A percentile compares a stretch with the other conserved stretches of the same genome.
phyloP scores from a whole-genome alignment of 2,113 vertebrate species.

The Mola mola region DNA sequence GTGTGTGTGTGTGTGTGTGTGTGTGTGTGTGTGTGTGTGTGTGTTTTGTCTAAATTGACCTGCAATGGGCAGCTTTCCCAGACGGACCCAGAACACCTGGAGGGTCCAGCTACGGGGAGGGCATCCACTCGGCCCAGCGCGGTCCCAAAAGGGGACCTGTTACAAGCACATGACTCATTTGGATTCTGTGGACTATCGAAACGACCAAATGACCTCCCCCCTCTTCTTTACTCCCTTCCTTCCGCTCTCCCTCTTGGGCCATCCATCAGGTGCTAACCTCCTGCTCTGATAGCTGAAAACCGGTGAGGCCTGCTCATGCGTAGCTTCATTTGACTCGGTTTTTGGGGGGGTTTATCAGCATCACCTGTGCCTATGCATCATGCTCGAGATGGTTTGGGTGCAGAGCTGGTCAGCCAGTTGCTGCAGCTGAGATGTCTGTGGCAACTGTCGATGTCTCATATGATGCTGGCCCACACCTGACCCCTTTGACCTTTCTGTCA shows the following conservation, averaged over 20 bases:
- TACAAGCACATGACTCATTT: slow-evolving; percentile 73
- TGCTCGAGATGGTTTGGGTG: slow-evolving; percentile 27
- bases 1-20: slow-evolving; percentile 40
- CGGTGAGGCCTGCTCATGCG: slow-evolving; percentile 33
- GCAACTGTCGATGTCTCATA: slow-evolving; percentile 56
- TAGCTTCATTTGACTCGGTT: slow-evolving; percentile 53
- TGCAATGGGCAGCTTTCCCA: slow-evolving; percentile 2
- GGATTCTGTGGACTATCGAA: slow-evolving; percentile 57
- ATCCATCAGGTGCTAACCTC: slow-evolving; percentile 52
- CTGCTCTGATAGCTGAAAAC: slow-evolving; percentile 54
- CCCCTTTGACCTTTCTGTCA: slow-evolving; percentile 37
- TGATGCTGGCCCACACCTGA: slow-evolving; percentile 36
- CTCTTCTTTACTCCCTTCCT: neutral
- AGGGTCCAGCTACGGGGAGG: slow-evolving; percentile 42
- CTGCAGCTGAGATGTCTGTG: slow-evolving; percentile 42
- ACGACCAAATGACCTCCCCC: slow-evolving; percentile 27
- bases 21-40: slow-evolving; percentile 42
- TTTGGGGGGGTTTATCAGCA: slow-evolving; percentile 40
- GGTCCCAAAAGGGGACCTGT: slow-evolving; percentile 54
- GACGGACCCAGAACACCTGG: slow-evolving; percentile 28
- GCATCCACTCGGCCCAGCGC: slow-evolving; percentile 35
- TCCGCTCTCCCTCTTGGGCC: slow-evolving; percentile 21
- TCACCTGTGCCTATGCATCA: slow-evolving; percentile 52
- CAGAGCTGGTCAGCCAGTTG: slow-evolving; percentile 33
- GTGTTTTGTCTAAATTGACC: slow-evolving; percentile 44